Evolutionary conservation across 2,888 invertebrate species (phyloP), one percentile per base, ranked within the genome.

Genomic region (Eilema caniola): DNA sequence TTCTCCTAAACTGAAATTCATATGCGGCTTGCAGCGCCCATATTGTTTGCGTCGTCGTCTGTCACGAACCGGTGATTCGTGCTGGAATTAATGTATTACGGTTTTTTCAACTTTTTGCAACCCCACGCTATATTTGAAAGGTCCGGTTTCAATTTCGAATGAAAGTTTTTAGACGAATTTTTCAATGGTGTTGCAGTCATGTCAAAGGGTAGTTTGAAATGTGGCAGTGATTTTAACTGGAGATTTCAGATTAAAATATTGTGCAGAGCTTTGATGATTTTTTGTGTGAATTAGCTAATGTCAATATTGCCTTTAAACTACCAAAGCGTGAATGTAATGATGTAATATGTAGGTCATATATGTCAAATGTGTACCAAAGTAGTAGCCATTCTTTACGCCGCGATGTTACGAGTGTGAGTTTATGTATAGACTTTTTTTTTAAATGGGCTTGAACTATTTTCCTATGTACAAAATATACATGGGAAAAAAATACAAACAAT

Each of bases 1-100:
- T 20, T 31, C 33, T 72, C 81, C 87, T 89, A 89, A 89, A 87
- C 87, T 82, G 83, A 86, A 89, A 90, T 90, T 89, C 89, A 88
- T 89, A 89, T 85, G 86, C 84, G 82, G 81, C 78, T 69, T 79
- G 78, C 80, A 75, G 76, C 83, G 79, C 81, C 80, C 86, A 87
- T 87, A 90, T 89, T 90, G 90, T 89, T 86, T 83, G 83, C 83
- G 66, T 67, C 76, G 66, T 67, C 76, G 73, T 76, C 83, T 89
- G 88, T 88, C 89, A 88, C 84, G 81, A 81, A 66, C 80, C 78
- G 77, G 78, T 82, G 73, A 77, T 77, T 86, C 80, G 77, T 72
- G 72, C 66, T 59, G 73, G 81, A 86, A 87, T 85, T 86, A 87
- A 86, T 87, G 83, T 77, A 82, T 77, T 80, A 74, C 72, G 75